Conservation (phyloP, 2,113 vertebrate genomes). For the Myotis brandtii region DNA sequence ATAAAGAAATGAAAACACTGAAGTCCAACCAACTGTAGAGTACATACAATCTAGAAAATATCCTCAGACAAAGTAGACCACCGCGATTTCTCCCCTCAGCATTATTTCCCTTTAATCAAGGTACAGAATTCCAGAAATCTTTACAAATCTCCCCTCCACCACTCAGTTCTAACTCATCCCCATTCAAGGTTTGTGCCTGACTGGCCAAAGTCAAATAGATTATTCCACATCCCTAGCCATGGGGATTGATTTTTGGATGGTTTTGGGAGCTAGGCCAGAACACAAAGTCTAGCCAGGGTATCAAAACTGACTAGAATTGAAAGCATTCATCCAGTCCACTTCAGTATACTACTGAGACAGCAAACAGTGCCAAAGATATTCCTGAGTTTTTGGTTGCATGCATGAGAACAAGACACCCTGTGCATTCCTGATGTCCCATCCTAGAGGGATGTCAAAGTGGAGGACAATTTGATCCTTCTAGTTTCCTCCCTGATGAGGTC, state of each 20-base stretch:
- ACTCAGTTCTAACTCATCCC: not conserved
- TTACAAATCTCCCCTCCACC: not conserved
- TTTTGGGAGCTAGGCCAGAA: not conserved
- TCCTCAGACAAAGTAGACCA: accelerated
- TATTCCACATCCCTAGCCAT: not conserved
- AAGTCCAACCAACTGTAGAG: not conserved
- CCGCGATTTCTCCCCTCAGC: not conserved
- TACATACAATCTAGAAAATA: not conserved
- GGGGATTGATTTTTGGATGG: not conserved
- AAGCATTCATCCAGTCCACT: not conserved
- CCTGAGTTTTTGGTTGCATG: not conserved
- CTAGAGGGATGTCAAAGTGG: not conserved
- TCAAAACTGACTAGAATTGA: not conserved
- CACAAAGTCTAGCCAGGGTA: not conserved
- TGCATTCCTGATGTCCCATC: not conserved
- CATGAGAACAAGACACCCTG: not conserved
- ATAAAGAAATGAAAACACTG: not conserved
- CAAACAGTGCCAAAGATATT: not conserved
- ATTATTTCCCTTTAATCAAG: not conserved
- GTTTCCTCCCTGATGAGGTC: not conserved
- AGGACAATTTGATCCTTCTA: no score
- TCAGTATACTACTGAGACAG: not conserved
- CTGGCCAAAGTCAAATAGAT: not conserved
- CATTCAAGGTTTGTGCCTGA: no score
- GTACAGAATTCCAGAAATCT: not conserved